phyloP scores from a whole-genome alignment of 2,888 invertebrate species.

The Myathropa florea region DNA sequence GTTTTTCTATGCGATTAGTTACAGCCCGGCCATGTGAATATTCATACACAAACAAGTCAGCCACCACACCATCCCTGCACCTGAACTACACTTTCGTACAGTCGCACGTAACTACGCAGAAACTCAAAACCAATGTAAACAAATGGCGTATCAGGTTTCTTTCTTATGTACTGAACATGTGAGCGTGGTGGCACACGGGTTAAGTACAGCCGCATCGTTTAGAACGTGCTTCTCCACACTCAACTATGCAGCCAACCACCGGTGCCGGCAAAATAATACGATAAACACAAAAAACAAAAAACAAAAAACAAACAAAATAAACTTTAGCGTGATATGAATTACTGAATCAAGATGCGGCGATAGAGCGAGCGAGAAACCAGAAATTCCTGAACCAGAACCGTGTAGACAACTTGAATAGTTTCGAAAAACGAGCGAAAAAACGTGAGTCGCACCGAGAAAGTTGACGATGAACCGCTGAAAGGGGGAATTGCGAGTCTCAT shows the following conservation, averaged over 20 bases:
- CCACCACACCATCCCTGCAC: not conserved
- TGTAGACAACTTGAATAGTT: too few species aligned
- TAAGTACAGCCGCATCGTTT: slow-evolving; percentile 33
- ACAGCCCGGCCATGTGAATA: not conserved
- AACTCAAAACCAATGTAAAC: slow-evolving; percentile 23
- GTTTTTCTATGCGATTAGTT: not conserved
- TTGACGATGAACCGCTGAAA: not conserved
- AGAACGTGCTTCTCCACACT: not conserved
- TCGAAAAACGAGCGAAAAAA: slow-evolving; percentile 14
- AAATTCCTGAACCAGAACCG: slow-evolving; percentile 21
- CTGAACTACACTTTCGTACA: not conserved
- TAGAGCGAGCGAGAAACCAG: slow-evolving; percentile 25
- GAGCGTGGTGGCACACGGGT: not conserved
- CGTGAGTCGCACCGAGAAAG: not conserved
- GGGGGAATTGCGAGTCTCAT: not conserved
- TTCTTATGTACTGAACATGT: slow-evolving; percentile 1
- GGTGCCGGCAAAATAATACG: slow-evolving; percentile 51
- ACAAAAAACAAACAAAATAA: slow-evolving; percentile 11
- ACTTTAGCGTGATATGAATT: slow-evolving; percentile 56
- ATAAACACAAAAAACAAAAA: not conserved
- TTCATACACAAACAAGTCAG: not conserved
- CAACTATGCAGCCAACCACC: slow-evolving; percentile 4
- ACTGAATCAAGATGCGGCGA: slow-evolving; percentile 15
- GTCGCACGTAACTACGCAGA: not conserved
- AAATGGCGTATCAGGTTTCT: slow-evolving; percentile 31